A percentile compares a stretch with the other conserved stretches of the same genome.
phyloP scores from a whole-genome alignment of 2,797 vertebrate genomes.

The Microctenopoma stevenorrisi region DNA sequence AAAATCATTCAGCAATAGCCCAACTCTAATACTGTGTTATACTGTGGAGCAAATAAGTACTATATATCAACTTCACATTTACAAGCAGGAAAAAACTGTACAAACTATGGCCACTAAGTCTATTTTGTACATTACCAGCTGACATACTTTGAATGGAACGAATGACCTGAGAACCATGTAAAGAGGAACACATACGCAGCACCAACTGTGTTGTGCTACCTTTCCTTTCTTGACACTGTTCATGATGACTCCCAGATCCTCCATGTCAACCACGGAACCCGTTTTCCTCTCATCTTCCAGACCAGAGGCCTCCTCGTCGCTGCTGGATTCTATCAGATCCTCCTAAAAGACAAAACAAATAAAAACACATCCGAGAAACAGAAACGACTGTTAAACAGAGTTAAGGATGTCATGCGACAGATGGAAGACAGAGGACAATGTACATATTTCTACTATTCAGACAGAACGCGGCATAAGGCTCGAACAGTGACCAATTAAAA shows the following conservation, averaged over 20 bases:
- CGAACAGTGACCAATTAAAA: constrained; percentile 17
- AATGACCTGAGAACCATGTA: too few species aligned
- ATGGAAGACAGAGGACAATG: neutral
- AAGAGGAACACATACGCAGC: neutral
- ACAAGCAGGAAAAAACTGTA: neutral
- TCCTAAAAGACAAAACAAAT: constrained; percentile 56
- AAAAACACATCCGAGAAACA: neutral
- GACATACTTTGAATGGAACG: neutral
- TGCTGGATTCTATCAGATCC: constrained; percentile 87
- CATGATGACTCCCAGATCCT: constrained; percentile 91
- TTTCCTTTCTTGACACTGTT: constrained; percentile 85
- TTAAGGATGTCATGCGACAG: neutral
- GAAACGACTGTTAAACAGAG: neutral
- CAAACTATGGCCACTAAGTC: neutral
- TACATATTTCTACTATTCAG: neutral
- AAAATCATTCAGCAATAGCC: neutral
- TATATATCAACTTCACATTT: neutral
- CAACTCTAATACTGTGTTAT: neutral
- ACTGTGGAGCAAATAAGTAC: neutral
- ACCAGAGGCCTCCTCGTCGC: constrained; percentile 85
- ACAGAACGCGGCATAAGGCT: constrained; percentile 7
- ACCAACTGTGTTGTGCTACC: constrained; percentile 59
- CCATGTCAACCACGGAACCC: constrained; percentile 86
- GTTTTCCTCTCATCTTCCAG: constrained; percentile 59
- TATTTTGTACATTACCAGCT: neutral